A percentile compares a stretch with the other conserved stretches of the same genome.
Evolutionary conservation across 2,113 vertebrate genomes (phyloP).

Genomic region (Tylochromis polylepis): DNA sequence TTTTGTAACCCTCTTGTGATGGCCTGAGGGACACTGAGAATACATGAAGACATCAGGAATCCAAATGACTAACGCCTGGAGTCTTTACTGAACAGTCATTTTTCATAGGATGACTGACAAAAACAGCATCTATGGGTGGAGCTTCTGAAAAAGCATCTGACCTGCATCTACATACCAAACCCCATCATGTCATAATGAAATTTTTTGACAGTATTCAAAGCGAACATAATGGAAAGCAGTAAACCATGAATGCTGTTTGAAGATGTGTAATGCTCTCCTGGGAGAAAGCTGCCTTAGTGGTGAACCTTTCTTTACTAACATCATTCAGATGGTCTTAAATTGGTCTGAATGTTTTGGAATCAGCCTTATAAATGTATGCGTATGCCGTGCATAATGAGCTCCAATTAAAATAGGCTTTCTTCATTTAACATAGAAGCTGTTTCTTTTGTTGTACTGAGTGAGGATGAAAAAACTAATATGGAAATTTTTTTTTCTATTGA

Average conservation of each 20-base stretch:
- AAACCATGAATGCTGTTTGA: constrained; percentile 60
- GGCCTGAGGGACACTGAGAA: constrained; percentile 45
- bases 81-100: constrained; percentile 5
- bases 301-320: constrained; percentile 48
- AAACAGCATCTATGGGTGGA: constrained; percentile 35
- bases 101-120: constrained; percentile 37
- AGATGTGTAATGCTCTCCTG: constrained; percentile 51
- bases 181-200: constrained; percentile 54
- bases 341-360: constrained; percentile 63
- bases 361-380: constrained; percentile 55
- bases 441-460: constrained; percentile 9
- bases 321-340: constrained; percentile 55
- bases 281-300: constrained; percentile 48
- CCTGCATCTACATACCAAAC: constrained; percentile 63
- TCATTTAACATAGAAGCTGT: constrained; percentile 25
- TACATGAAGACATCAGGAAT: constrained; percentile 47
- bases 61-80: constrained; percentile 20
- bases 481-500: neutral
- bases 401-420: constrained; percentile 58
- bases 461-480: neutral
- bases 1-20: constrained; percentile 32
- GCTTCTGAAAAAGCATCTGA: constrained; percentile 50
- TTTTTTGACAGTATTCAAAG: constrained; percentile 65
- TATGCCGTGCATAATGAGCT: constrained; percentile 57
- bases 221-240: constrained; percentile 59